Base-by-base conservation (phyloP, 2,888 invertebrate species). In the Ephialtes manifestator region DNA sequence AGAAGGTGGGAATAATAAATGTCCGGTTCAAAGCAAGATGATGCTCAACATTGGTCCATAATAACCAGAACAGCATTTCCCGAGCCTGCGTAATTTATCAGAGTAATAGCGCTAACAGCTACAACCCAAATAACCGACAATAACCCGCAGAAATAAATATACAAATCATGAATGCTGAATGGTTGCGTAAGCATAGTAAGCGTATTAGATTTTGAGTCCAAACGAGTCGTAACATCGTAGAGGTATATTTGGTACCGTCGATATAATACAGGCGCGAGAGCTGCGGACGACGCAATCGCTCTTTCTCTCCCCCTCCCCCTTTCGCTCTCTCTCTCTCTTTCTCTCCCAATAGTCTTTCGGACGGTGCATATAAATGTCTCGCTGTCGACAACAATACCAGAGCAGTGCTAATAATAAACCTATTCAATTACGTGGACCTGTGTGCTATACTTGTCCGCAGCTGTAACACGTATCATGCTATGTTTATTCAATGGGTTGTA, bases 341-440 rank as follows among this genome's bases (percentile, higher is more conserved):
- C 18, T 28, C 39, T 58, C 60, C 18, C 39, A 63, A 63, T 58
- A 72, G 15, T 39, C 48, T 51, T n/a, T 28, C 18, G 31, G 7
- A 10, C n/a, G 18, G 46, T 46, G 60, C n/a, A 74, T 60, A 74
- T 58, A 74, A 74, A 74, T 74, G 46, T 74, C 58, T 46, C 35
- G 46, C 60, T 74, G 74, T 31, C 20, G 60, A 58, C 43, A 58
- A 74, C 74, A 60, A 74, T 60, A 63, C 60, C 60, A 28, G 48
- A 74, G 15, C 46, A 46, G 28, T 28, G 31, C 28, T 46, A 74
- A 74, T 74, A 60, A 74, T 74, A 58, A 48, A 74, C 46, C 39
- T 46, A 75, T 81, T 71, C 60, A 60, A 60, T 74, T 74, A 74
- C 28, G 51, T 35, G 35, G 48, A 79, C 48, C 39, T 48, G 53